These are phyloP conservation scores for Neodontobutis hainanensis DNA, from an alignment of 2,113 vertebrate species.

Conservation along the genomic window DNA sequence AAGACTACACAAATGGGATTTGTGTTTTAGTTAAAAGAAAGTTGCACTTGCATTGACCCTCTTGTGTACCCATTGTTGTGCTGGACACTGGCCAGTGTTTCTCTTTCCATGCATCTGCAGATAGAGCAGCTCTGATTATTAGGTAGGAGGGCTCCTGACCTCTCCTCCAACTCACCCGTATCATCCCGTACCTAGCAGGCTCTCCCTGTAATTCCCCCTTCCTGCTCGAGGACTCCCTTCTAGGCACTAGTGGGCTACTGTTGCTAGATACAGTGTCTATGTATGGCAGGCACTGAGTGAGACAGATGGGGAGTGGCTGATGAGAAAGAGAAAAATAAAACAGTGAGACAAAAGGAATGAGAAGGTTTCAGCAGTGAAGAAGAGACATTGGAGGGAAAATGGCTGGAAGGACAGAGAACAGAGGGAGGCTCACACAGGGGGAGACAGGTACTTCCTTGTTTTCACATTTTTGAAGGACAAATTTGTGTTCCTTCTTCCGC, in stretches of 20 bases:
- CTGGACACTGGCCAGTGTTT: slow-evolving; percentile 27
- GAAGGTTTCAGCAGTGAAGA: slow-evolving; percentile 40
- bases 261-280: slow-evolving; percentile 80
- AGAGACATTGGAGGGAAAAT: slow-evolving; percentile 44
- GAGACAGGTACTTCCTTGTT: slow-evolving; percentile 67
- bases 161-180: slow-evolving; percentile 53
- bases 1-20: background rate
- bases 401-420: slow-evolving; percentile 45
- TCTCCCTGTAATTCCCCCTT: slow-evolving; percentile 38
- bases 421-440: slow-evolving; percentile 64
- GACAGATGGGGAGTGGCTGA: slow-evolving; percentile 72
- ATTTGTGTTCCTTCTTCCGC: slow-evolving; percentile 62
- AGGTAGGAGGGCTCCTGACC: slow-evolving; percentile 32
- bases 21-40: background rate
- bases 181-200: slow-evolving; percentile 68
- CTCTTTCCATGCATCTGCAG: slow-evolving; percentile 38
- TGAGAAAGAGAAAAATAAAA: slow-evolving; percentile 47
- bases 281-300: slow-evolving; percentile 70
- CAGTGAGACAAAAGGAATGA: slow-evolving; percentile 15
- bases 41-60: slow-evolving; percentile 1
- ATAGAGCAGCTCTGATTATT: slow-evolving; percentile 53
- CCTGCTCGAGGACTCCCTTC: slow-evolving; percentile 58
- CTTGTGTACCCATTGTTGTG: slow-evolving; percentile 19
- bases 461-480: slow-evolving; percentile 63
- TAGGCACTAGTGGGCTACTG: slow-evolving; percentile 74